A percentile compares a stretch with the other conserved stretches of the same genome.
phyloP scores from a whole-genome alignment of 1,140 invertebrate genomes.

The Bombus fervidus region DNA sequence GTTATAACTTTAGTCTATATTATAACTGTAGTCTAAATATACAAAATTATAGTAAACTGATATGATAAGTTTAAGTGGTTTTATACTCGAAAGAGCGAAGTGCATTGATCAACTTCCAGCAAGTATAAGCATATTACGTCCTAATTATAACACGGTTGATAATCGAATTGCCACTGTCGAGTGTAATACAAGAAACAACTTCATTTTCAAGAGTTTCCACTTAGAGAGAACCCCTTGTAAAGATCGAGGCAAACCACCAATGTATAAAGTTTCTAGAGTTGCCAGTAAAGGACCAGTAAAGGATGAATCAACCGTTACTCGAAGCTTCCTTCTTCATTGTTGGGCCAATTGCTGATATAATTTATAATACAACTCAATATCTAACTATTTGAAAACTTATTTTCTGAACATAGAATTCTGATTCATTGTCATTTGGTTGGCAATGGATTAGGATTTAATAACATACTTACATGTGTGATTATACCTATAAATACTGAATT shows the following conservation, averaged over 20 bases:
- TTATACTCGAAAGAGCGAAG: background rate
- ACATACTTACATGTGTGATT: background rate
- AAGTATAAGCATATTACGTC: background rate
- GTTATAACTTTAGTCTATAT: background rate
- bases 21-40: background rate
- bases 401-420: background rate
- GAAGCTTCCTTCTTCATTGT: background rate
- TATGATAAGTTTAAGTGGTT: background rate
- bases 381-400: background rate
- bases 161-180: background rate
- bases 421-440: too few relatives aligned
- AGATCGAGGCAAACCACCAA: background rate
- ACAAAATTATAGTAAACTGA: background rate
- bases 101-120: background rate
- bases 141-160: background rate
- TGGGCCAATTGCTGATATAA: background rate
- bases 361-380: background rate
- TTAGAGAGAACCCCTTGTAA: background rate
- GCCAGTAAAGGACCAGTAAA: background rate
- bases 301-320: background rate
- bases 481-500: background rate
- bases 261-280: background rate
- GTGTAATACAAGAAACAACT: background rate
- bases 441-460: background rate
- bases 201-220: constrained; percentile 4